Conservation (phyloP, 1,140 invertebrate genomes). For the Pseudomyrmex pallidus region DNA sequence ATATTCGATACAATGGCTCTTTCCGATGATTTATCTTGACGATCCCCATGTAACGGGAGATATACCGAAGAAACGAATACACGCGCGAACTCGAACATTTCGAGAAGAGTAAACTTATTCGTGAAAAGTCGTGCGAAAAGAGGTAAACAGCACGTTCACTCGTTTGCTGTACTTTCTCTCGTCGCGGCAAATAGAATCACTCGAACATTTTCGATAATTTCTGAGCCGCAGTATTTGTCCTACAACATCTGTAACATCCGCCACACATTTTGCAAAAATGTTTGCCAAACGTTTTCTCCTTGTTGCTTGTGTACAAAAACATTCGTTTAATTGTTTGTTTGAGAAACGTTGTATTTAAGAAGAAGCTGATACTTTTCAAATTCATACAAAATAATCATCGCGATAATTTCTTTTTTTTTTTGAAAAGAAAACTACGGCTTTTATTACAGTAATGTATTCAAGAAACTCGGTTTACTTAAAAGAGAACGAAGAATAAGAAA, state of each 20-base stretch:
- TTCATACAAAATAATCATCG: background rate
- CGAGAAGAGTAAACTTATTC: conserved; percentile 35
- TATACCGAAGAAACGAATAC: conserved; percentile 20
- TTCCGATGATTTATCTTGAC: conserved; percentile 24
- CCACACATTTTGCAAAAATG: background rate
- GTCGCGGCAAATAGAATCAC: conserved; percentile 20
- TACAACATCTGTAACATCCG: conserved; percentile 3
- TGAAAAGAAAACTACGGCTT: background rate
- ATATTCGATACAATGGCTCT: background rate
- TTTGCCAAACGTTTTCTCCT: too few relatives aligned
- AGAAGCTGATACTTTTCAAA: background rate
- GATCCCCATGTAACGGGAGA: background rate
- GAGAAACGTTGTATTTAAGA: background rate
- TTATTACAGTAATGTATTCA: background rate
- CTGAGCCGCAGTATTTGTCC: conserved; percentile 5
- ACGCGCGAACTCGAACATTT: conserved; percentile 8
- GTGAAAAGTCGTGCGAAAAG: background rate
- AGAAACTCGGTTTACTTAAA: background rate
- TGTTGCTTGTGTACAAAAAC: too few relatives aligned
- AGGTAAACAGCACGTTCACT: conserved; percentile 26
- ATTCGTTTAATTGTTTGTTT: background rate
- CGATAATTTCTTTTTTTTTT: conserved; percentile 1
- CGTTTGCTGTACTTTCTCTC: background rate
- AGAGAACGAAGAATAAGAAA: background rate
- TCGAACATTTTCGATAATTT: conserved; percentile 28